Evolutionary conservation across 2,888 invertebrate genomes (phyloP), one percentile per base, ranked within the genome.

Genomic region (Pseudococcus longispinus): DNA sequence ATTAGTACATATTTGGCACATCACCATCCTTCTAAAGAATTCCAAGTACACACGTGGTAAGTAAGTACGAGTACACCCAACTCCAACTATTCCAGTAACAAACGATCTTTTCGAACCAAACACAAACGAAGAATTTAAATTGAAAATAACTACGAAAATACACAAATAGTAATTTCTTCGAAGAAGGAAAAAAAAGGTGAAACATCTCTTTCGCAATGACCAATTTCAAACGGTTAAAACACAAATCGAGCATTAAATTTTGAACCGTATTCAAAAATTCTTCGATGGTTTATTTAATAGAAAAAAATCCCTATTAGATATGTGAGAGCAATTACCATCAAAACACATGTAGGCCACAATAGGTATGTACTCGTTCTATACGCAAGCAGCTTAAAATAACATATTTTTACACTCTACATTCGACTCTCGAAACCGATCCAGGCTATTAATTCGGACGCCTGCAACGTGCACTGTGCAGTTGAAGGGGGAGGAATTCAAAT

Each of bases 111-210:
- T 29, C 70, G 15, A 70, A 15, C 18, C 13, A 70, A 29, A 29
- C 70, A 70, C 70, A 15, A 32, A 18, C 70, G 70, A 70, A 70
- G 70, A 70, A 70, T 70, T 26, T 70, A 70, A 70, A 70, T 70
- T 70, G 70, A 70, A 70, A 70, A 29, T 70, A 29, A 32, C 70
- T 32, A 18, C 23, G 23, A 9, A 70, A 26, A 9, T 65, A 65
- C 26, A 65, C 13, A 65, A 9, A 65, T 26, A 23, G n/a, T n/a
- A n/a, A 20, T 55, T 55, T n/a, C 18, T n/a, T 55, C 55, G 51
- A 51, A n/a, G 8, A 13, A n/a, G 8, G n/a, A 15, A 46, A 46
- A 46, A n/a, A 20, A 23, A 60, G 0, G 23, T 11, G 37, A 37
- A 60, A 3, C 23, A 60, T 9, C 60, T 60, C 23, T 2, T 51